Percentiles rank a stretch among this genome's conserved stretches.
These are phyloP conservation scores for Xenopus tropicalis DNA, from an alignment of 2,113 vertebrate genomes.

Conservation along the genomic window DNA sequence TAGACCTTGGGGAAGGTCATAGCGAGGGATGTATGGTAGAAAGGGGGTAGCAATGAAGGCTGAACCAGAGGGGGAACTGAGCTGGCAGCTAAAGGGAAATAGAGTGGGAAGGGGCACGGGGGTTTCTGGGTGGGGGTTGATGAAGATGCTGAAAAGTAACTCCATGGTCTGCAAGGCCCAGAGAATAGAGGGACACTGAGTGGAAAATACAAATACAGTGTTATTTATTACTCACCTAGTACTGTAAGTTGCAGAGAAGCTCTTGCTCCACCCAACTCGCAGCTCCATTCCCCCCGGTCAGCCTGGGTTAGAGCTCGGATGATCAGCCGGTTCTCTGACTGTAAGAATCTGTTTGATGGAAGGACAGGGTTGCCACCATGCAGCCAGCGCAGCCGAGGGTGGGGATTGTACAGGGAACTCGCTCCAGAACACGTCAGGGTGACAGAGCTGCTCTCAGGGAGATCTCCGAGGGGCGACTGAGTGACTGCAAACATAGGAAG, in stretches of 20 bases:
- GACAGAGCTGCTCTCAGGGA: constrained; percentile 10
- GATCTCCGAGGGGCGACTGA: background rate
- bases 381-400: background rate
- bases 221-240: background rate
- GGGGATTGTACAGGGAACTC: accelerated
- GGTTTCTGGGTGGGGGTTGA: too few species aligned
- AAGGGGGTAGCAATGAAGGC: too few species aligned
- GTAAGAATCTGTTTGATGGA: background rate
- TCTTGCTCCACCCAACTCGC: background rate
- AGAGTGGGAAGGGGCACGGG: too few species aligned
- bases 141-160: too few species aligned
- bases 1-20: too few species aligned
- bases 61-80: too few species aligned
- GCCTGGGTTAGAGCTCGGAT: background rate
- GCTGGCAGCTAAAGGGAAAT: too few species aligned
- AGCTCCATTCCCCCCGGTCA: constrained; percentile 30
- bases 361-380: background rate
- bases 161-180: background rate
- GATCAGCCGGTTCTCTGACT: background rate
- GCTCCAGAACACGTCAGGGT: constrained; percentile 7
- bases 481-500: background rate
- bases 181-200: background rate
- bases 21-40: too few species aligned
- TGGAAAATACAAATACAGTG: too few species aligned
- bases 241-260: constrained; percentile 12